A percentile compares a stretch with the other conserved stretches of the same genome.
Conservation (phyloP, 2,113 vertebrate species). For the Leiothrix lutea region DNA sequence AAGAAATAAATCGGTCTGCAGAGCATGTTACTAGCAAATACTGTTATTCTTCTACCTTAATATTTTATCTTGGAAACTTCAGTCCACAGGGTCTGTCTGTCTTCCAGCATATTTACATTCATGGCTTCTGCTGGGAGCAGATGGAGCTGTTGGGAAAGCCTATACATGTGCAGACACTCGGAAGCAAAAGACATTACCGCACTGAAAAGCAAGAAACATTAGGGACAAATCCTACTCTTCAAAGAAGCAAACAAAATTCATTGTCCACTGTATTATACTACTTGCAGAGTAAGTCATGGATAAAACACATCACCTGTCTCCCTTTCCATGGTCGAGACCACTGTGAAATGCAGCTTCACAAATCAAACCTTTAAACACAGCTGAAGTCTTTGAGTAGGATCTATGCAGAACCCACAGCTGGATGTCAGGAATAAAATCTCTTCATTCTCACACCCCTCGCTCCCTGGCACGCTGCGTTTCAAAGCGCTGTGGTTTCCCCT, state of each 20-base stretch:
- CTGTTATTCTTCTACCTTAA: neutral
- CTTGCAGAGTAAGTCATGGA: neutral
- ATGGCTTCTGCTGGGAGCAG: neutral
- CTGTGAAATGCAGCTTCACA: neutral
- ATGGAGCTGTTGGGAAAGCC: neutral
- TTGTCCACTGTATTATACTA: neutral
- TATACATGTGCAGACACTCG: neutral
- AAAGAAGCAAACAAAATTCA: neutral
- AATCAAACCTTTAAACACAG: neutral
- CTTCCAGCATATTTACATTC: neutral
- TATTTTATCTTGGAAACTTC: neutral
- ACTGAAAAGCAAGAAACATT: neutral
- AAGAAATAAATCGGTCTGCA: neutral
- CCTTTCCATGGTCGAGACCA: neutral
- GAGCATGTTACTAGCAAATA: neutral
- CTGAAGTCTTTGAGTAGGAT: neutral
- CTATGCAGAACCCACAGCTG: neutral
- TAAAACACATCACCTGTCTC: neutral
- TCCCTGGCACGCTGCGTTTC: neutral
- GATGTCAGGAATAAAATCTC: neutral
- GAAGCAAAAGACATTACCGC: neutral
- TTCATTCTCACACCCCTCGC: neutral
- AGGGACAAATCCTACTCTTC: neutral
- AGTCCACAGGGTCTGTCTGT: neutral
- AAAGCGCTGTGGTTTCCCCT: neutral